Conservation (phyloP, 2,888 invertebrate species). For the Polydrusus cervinus region DNA sequence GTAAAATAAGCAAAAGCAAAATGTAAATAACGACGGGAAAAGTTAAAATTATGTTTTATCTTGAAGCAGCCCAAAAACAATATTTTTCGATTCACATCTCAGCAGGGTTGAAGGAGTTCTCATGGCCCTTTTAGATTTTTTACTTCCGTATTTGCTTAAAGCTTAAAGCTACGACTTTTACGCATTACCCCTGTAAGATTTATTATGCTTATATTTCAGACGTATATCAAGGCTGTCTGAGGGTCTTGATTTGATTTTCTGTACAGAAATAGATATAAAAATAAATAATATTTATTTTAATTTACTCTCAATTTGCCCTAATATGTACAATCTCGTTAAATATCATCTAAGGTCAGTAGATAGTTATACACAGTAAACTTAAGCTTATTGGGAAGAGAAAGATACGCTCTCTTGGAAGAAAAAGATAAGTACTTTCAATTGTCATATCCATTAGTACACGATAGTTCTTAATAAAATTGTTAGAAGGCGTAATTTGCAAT, state of each 20-base stretch:
- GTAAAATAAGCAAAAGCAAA: neutral
- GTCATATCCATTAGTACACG: too few species aligned
- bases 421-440: too few species aligned
- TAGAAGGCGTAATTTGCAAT: too few species aligned
- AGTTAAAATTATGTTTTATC: slow-evolving; percentile 19
- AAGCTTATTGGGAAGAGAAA: too few species aligned
- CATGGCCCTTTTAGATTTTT: slow-evolving; percentile 31
- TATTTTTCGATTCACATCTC: slow-evolving; percentile 25
- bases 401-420: too few species aligned
- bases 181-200: slow-evolving; percentile 30
- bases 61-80: slow-evolving; percentile 13
- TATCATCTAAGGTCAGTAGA: too few species aligned
- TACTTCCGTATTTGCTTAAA: slow-evolving; percentile 30
- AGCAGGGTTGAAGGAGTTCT: slow-evolving; percentile 20
- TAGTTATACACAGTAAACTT: too few species aligned
- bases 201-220: slow-evolving; percentile 34
- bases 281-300: neutral
- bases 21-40: slow-evolving; percentile 14
- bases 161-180: slow-evolving; percentile 34
- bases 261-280: slow-evolving; percentile 7
- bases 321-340: neutral
- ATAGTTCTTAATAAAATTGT: too few species aligned
- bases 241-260: slow-evolving; percentile 25
- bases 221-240: slow-evolving; percentile 26
- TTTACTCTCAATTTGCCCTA: neutral